phyloP scores from a whole-genome alignment of 2,797 vertebrate species.

The Sardinella longiceps region DNA sequence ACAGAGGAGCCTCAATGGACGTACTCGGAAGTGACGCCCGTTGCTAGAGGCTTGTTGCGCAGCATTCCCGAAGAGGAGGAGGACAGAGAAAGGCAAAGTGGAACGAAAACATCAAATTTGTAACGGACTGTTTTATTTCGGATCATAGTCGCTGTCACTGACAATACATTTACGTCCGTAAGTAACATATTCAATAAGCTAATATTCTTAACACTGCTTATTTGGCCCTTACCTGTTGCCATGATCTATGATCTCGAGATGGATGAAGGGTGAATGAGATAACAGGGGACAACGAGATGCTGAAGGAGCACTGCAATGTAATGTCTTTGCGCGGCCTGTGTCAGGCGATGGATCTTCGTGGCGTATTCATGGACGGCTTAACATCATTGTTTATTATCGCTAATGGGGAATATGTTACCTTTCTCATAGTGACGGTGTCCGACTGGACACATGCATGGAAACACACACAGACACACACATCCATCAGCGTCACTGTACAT shows the following conservation, averaged over 20 bases:
- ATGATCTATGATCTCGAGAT: slow-evolving; percentile 26
- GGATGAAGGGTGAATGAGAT: slow-evolving; percentile 50
- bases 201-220: background rate
- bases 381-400: background rate
- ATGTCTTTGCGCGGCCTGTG: slow-evolving; percentile 41
- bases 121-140: slow-evolving; percentile 19
- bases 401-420: background rate
- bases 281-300: slow-evolving; percentile 47
- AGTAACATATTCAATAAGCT: background rate
- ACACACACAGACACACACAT: slow-evolving; percentile 30
- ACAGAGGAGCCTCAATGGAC: background rate
- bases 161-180: slow-evolving; percentile 16
- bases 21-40: slow-evolving; percentile 73
- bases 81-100: slow-evolving; percentile 23
- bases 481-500: slow-evolving; percentile 34
- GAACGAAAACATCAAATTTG: slow-evolving; percentile 21
- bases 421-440: background rate
- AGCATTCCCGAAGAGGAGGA: slow-evolving; percentile 22
- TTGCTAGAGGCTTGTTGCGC: slow-evolving; percentile 45
- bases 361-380: slow-evolving; percentile 22
- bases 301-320: slow-evolving; percentile 41
- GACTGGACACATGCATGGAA: no score
- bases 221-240: slow-evolving; percentile 2
- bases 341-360: slow-evolving; percentile 22
- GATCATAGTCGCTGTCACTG: slow-evolving; percentile 18